Conservation (phyloP, 2,113 vertebrate species). For the Pycnonotus jocosus region DNA sequence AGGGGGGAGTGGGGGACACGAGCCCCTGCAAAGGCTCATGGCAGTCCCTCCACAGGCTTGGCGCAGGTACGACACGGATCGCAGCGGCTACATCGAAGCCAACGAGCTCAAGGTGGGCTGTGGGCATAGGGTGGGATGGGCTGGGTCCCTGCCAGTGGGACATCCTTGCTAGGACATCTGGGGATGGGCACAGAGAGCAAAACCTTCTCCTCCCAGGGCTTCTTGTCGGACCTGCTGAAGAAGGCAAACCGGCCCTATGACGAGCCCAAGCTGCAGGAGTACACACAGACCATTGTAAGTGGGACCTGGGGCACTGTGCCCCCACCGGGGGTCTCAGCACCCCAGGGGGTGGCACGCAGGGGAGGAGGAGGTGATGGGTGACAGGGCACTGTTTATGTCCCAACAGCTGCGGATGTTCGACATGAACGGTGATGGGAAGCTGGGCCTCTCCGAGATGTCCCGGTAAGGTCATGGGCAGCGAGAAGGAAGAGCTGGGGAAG, state of each 20-base stretch:
- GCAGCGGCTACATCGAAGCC: constrained; percentile 96
- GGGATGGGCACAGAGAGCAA: not conserved
- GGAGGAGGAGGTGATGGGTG: not conserved
- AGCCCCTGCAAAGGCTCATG: not conserved
- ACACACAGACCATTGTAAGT: constrained; percentile 94
- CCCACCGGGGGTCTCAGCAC: fast-evolving
- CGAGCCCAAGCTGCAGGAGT: constrained; percentile 91
- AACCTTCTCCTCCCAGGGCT: constrained; percentile 74
- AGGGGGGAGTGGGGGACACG: fast-evolving
- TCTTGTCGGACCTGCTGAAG: constrained; percentile 92
- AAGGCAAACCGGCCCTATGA: constrained; percentile 92
- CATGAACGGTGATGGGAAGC: constrained; percentile 90
- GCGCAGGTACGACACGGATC: constrained; percentile 92
- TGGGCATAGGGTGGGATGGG: not conserved
- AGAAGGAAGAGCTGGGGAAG: not conserved
- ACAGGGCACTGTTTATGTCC: not conserved
- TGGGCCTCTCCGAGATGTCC: constrained; percentile 95
- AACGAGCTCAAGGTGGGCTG: constrained; percentile 92
- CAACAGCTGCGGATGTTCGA: constrained; percentile 91
- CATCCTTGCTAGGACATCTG: fast-evolving
- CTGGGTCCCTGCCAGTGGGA: not conserved
- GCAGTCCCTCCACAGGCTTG: constrained; percentile 77
- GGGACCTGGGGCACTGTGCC: not conserved
- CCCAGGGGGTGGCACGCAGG: not conserved
- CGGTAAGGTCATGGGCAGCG: constrained; percentile 63